Conservation (phyloP, 1,140 invertebrate species). For the Drosophila lowei region DNA sequence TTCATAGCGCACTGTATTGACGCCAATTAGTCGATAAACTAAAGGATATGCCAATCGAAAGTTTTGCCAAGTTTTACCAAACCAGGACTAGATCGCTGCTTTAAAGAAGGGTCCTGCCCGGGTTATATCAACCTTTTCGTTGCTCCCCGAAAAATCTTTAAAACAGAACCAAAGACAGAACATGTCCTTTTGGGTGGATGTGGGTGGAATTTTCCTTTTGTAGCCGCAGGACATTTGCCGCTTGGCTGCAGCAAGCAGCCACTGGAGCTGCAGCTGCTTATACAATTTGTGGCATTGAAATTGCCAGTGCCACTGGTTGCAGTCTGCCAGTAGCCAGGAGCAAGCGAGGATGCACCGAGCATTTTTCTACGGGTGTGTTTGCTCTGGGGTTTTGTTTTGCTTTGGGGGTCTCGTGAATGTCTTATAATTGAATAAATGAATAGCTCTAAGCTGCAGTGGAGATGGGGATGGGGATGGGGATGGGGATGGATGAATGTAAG, state of each 20-base stretch:
- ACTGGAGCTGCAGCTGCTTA: conserved; percentile 51
- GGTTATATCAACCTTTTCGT: too few species aligned
- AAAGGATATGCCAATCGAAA: too few species aligned
- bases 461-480: background rate
- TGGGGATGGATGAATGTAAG: conserved; percentile 16
- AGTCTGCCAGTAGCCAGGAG: background rate
- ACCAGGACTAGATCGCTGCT: too few species aligned
- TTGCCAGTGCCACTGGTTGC: conserved; percentile 30
- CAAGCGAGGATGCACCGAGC: too few species aligned
- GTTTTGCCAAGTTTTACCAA: too few species aligned
- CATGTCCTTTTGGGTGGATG: background rate
- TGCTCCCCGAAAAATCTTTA: conserved; percentile 14
- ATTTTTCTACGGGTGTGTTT: background rate
- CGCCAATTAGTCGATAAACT: too few species aligned
- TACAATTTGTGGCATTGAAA: conserved; percentile 65
- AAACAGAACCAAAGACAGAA: background rate
- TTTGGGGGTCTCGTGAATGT: conserved; percentile 19
- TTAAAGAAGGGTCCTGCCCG: too few species aligned
- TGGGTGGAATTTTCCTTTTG: conserved; percentile 26
- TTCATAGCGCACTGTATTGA: too few species aligned
- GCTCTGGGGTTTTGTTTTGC: conserved; percentile 18
- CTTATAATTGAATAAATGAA: conserved; percentile 52
- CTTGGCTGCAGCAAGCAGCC: conserved; percentile 44
- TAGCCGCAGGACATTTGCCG: conserved; percentile 66
- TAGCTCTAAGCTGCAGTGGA: background rate